phyloP scores from a whole-genome alignment of 92 coral and sea anemone genomes.

The Pocillopora meandrina region DNA sequence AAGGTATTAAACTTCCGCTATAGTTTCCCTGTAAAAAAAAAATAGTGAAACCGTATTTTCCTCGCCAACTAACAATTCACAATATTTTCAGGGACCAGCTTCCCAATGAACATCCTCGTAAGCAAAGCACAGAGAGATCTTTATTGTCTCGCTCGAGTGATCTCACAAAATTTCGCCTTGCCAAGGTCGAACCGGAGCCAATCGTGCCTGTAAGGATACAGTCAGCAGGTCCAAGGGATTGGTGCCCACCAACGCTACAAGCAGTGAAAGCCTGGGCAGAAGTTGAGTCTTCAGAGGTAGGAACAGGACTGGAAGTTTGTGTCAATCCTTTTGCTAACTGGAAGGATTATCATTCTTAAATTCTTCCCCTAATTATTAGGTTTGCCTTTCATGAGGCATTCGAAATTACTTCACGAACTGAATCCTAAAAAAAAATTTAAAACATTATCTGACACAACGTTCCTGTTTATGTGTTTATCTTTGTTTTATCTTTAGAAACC shows the following conservation, averaged over 20 bases:
- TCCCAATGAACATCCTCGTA: background rate
- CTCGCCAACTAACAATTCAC: background rate
- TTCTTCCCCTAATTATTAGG: too few relatives aligned
- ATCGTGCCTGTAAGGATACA: conserved; percentile 27
- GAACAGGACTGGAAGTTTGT: background rate
- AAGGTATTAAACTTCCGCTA: background rate
- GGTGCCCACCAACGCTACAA: conserved; percentile 39
- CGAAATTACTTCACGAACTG: too few relatives aligned
- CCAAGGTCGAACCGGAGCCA: conserved; percentile 58
- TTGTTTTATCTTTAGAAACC: conserved; percentile 5
- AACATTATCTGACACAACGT: too few relatives aligned
- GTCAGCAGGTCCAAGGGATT: conserved; percentile 34
- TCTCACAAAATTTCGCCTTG: conserved; percentile 38
- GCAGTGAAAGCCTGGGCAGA: conserved; percentile 34
- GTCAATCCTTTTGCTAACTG: too few relatives aligned
- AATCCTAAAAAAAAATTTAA: too few relatives aligned
- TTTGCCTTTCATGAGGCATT: too few relatives aligned
- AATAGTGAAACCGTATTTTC: background rate
- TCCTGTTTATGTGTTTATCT: background rate
- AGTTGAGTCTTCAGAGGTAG: background rate
- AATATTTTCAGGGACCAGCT: background rate
- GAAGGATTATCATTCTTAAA: too few relatives aligned
- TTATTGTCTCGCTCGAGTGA: conserved; percentile 48
- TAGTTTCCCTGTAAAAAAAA: too few relatives aligned
- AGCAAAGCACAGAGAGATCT: background rate